These are phyloP conservation scores for Diabrotica undecimpunctata DNA, from an alignment of 1,140 invertebrate genomes.

Conservation along the genomic window DNA sequence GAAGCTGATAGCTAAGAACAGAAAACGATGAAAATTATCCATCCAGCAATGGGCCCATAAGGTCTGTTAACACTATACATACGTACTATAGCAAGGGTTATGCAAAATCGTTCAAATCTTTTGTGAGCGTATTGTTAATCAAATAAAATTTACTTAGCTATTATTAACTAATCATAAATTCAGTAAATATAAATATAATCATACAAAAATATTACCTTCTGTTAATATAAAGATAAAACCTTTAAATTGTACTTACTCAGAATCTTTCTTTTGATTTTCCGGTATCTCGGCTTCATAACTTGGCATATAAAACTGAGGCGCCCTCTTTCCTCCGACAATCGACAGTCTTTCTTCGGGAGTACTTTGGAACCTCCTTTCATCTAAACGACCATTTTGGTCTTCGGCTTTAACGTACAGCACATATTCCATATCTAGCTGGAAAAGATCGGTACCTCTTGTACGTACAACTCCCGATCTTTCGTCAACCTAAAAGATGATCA, in stretches of 20 bases:
- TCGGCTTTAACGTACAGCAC: slow-evolving; percentile 93
- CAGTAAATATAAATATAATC: no score
- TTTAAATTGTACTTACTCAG: slow-evolving; percentile 69
- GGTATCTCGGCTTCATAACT: slow-evolving; percentile 92
- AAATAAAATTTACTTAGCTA: no score
- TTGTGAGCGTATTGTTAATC: no score
- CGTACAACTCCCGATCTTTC: slow-evolving; percentile 84
- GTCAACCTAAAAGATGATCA: slow-evolving; percentile 32
- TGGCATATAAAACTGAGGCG: slow-evolving; percentile 91
- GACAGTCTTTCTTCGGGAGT: slow-evolving; percentile 87
- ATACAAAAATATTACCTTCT: no score
- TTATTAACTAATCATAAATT: no score
- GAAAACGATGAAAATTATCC: no score
- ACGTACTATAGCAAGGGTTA: no score
- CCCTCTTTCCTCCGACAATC: slow-evolving; percentile 88
- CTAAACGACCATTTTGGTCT: slow-evolving; percentile 88
- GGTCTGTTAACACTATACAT: no score
- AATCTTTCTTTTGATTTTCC: slow-evolving; percentile 94
- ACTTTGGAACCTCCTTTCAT: slow-evolving; percentile 83
- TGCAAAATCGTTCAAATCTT: no score
- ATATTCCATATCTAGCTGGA: slow-evolving; percentile 94
- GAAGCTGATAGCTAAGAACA: no score
- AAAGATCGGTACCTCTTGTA: slow-evolving; percentile 83
- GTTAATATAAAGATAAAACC: no score
- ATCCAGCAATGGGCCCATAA: no score